These are phyloP conservation scores for Cottus gobio DNA, from an alignment of 2,113 vertebrate genomes.

Conservation along the genomic window DNA sequence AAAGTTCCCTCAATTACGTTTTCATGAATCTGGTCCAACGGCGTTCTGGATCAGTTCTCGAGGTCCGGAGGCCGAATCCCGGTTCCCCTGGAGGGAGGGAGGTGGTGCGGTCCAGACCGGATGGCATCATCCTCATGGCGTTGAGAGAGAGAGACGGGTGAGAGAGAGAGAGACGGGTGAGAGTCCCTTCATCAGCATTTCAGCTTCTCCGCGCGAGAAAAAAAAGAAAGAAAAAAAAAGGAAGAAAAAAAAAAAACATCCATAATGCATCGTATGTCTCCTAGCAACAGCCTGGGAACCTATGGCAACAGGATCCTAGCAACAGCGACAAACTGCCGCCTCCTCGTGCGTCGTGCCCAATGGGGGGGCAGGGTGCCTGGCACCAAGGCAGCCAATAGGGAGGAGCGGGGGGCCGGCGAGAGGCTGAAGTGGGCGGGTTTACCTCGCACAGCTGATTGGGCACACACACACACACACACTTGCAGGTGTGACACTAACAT, in stretches of 20 bases:
- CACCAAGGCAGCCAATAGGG: conserved; percentile 65
- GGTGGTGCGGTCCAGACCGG: too few relatives aligned
- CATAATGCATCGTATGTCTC: conserved; percentile 91
- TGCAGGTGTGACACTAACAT: too few relatives aligned
- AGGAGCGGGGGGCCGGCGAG: too few relatives aligned
- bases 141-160: not conserved
- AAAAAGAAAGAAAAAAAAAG: not conserved
- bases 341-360: conserved; percentile 70
- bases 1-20: too few relatives aligned
- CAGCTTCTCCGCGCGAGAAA: conserved; percentile 81
- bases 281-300: conserved; percentile 82
- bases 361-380: conserved; percentile 46
- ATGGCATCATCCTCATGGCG: too few relatives aligned
- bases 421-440: conserved; percentile 38
- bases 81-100: too few relatives aligned
- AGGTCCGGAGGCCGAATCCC: too few relatives aligned
- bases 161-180: not conserved
- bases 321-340: conserved; percentile 80
- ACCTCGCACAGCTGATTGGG: conserved; percentile 60
- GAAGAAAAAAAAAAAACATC: conserved; percentile 75
- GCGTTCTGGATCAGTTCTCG: too few relatives aligned
- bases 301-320: conserved; percentile 90
- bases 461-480: conserved; percentile 31
- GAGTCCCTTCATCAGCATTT: conserved; percentile 87
- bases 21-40: too few relatives aligned